Evolutionary conservation across 2,113 vertebrate genomes (phyloP), one percentile per base, ranked within the genome.

Genomic region (Okapia johnstoni): DNA sequence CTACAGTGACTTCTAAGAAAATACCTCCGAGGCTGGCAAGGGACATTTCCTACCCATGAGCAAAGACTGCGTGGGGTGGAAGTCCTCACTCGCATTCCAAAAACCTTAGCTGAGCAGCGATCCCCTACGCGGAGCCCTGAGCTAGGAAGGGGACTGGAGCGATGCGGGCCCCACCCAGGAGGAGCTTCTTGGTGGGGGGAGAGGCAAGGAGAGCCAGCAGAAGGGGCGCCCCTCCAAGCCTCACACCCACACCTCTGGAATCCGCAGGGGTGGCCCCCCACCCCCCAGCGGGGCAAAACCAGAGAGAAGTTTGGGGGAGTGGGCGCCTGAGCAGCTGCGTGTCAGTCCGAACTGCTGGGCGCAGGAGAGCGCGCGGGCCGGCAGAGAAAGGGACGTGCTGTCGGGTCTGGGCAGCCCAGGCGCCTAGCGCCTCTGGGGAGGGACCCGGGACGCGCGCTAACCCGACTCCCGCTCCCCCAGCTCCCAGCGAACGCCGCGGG

Each of bases 401-500:
- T 1, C 2, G 54, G 81, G 16, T 9, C 43, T 2, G 83, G 91
- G 13, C 30, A 5, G 40, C 85, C 30, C 12, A 2, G 14, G 33
- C 11, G 19, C 7, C 50, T 2, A 1, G 19, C 2, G 58, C 54
- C n/a, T 6, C 3, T 1, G 12, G 0, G 12, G 28, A 11, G 14
- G 55, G 17, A 36, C 12, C 16, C 54, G 0, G 83, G 30, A 2
- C 33, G 50, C 81, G 3, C 3, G 28, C 40, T 58, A 30, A 86
- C 33, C 26, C 16, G 9, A 50, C n/a, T 28, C 54, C 70, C 17
- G 63, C 97, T 76, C 83, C 57, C 12, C 36, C 99, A 99, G 99
- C 98, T 99, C 73, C 91, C 98, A 2, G n/a, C 52, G 55, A 97
- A 98, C 33, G 98, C 99, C 5, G 2, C 84, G 1, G 92, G 81